Conservation (phyloP, 2,113 vertebrate species). For the Neomonachus schauinslandi region DNA sequence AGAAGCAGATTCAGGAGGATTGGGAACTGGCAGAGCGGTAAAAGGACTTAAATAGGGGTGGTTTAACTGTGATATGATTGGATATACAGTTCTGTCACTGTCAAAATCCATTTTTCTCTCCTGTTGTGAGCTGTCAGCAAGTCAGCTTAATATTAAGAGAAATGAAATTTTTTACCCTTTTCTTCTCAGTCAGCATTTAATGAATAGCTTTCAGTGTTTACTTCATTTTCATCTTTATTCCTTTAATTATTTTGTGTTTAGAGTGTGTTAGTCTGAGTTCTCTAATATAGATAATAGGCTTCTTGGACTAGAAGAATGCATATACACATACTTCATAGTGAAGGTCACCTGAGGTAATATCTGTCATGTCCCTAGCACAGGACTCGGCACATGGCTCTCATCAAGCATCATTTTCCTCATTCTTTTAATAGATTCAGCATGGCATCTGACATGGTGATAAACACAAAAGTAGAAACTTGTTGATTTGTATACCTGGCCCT, state of each 20-base stretch:
- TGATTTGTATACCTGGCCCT: background rate
- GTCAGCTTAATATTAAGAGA: background rate
- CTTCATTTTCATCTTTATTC: conserved; percentile 4
- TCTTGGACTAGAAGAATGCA: background rate
- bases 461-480: background rate
- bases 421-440: background rate
- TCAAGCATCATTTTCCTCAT: background rate
- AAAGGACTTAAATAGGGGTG: conserved; percentile 27
- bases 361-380: background rate
- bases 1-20: conserved; percentile 98
- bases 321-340: background rate
- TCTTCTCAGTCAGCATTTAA: background rate
- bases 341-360: background rate
- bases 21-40: conserved; percentile 96
- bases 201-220: conserved; percentile 2
- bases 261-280: background rate
- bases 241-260: conserved; percentile 3
- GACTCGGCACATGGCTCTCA: background rate
- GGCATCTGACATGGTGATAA: background rate
- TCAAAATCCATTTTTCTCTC: background rate
- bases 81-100: background rate
- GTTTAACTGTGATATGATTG: background rate
- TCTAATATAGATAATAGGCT: background rate
- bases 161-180: background rate
- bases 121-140: background rate